Conservation (phyloP, 2,113 vertebrate species). For the Poeciliopsis turrubarensis region DNA sequence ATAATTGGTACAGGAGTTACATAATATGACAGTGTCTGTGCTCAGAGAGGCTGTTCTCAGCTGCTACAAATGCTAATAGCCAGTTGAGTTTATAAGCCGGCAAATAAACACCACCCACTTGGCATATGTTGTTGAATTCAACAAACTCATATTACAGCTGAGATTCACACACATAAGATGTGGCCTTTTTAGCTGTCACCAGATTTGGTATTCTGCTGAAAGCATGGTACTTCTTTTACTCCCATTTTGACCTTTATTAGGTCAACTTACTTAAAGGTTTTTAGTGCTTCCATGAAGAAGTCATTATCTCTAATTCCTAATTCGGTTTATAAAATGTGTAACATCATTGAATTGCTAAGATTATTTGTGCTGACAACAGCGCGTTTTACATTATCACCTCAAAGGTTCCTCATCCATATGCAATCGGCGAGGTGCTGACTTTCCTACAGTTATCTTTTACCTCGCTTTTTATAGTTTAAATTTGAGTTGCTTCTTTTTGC, state of each 20-base stretch:
- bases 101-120: slow-evolving; percentile 11
- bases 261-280: not conserved
- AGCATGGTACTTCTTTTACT: not conserved
- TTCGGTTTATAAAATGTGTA: not conserved
- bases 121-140: not conserved
- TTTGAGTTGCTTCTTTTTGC: not conserved
- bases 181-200: not conserved
- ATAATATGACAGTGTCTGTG: slow-evolving; percentile 21
- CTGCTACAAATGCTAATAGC: slow-evolving; percentile 6
- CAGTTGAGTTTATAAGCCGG: slow-evolving; percentile 1
- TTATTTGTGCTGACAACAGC: not conserved
- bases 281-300: not conserved
- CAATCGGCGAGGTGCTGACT: too few relatives aligned
- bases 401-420: not conserved
- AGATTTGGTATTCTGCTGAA: not conserved
- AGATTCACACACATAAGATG: not conserved
- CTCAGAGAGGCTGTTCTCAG: slow-evolving; percentile 2
- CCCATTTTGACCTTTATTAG: not conserved
- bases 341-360: not conserved
- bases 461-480: not conserved
- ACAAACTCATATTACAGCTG: not conserved
- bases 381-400: not conserved
- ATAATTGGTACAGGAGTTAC: slow-evolving; percentile 31
- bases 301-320: not conserved
- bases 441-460: not conserved